Evolutionary conservation across 2,888 invertebrate species (phyloP), one percentile per base, ranked within the genome.

Genomic region (Masnerella sp.): DNA sequence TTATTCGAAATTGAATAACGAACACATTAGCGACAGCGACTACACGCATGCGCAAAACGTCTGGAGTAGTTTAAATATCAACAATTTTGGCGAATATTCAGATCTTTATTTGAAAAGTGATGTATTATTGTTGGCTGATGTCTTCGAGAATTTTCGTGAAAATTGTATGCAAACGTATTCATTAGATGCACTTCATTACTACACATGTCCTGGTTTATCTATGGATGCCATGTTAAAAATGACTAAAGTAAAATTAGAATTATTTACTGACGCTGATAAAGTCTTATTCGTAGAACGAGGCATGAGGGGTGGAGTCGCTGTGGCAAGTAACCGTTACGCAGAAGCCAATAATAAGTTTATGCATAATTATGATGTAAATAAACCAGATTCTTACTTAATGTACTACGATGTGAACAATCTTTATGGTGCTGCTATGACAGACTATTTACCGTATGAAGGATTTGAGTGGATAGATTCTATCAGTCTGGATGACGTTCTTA

Each of bases 71-170:
- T 62, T 51, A 4, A 32, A 51, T 12, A 20, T 62, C 4, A 0
- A 25, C 0, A 36, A n/a, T n/a, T n/a, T n/a, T n/a, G n/a, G n/a
- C n/a, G n/a, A n/a, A n/a, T n/a, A n/a, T n/a, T n/a, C n/a, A n/a
- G n/a, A n/a, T n/a, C n/a, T n/a, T n/a, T n/a, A n/a, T n/a, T 9
- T 20, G n/a, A n/a, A n/a, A n/a, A n/a, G n/a, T n/a, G n/a, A n/a
- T n/a, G n/a, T n/a, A n/a, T n/a, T n/a, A n/a, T n/a, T n/a, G n/a
- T n/a, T 56, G 5, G 14, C 18, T n/a, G 52, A 52, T 25, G 34
- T 64, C 42, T 51, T 64, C n/a, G 51, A 64, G 32, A 52, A 32
- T 36, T 64, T 64, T 45, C 7, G 64, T 28, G 12, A 43, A 2
- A 52, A 1, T 2, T 64, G 64, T 22, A n/a, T 32, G 32, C 8